Percentiles rank a stretch among this genome's conserved stretches.
Evolutionary conservation across 2,888 invertebrate species (phyloP).

Genomic region (Rugalucina vietnamica): DNA sequence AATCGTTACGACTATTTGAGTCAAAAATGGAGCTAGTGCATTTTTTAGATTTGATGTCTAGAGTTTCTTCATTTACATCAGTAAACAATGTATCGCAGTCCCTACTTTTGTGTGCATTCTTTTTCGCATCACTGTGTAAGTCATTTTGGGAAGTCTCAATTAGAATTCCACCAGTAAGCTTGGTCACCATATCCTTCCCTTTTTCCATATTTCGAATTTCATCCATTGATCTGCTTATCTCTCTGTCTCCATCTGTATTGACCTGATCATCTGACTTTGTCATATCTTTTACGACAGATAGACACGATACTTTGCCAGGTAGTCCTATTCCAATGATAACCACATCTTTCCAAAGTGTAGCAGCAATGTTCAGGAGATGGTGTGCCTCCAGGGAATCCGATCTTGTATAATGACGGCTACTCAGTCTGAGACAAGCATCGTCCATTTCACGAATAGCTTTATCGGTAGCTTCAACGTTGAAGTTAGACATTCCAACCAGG

Average conservation of each 20-base stretch:
- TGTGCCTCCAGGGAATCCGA: conserved; percentile 33
- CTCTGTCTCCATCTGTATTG: no score
- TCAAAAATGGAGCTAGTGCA: no score
- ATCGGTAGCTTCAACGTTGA: conserved; percentile 18
- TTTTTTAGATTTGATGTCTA: no score
- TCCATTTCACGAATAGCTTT: conserved; percentile 8
- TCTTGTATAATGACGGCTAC: conserved; percentile 31
- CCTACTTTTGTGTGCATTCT: neutral
- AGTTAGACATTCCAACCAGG: conserved; percentile 52
- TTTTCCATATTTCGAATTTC: neutral
- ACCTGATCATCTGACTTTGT: neutral
- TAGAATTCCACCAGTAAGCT: neutral
- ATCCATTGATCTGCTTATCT: neutral
- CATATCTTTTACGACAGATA: conserved; percentile 1
- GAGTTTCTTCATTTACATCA: neutral
- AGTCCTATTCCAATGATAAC: conserved; percentile 36
- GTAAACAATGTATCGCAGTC: neutral
- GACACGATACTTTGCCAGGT: conserved; percentile 8
- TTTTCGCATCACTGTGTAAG: no score
- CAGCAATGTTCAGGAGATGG: conserved; percentile 41
- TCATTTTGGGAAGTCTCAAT: neutral
- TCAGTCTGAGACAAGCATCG: conserved; percentile 14
- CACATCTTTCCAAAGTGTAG: conserved; percentile 38
- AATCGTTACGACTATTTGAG: no score
- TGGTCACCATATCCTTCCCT: neutral